Percentiles rank a stretch among this genome's conserved stretches.
These are phyloP conservation scores for Entelurus aequoreus DNA, from an alignment of 2,113 vertebrate genomes.

Conservation along the genomic window DNA sequence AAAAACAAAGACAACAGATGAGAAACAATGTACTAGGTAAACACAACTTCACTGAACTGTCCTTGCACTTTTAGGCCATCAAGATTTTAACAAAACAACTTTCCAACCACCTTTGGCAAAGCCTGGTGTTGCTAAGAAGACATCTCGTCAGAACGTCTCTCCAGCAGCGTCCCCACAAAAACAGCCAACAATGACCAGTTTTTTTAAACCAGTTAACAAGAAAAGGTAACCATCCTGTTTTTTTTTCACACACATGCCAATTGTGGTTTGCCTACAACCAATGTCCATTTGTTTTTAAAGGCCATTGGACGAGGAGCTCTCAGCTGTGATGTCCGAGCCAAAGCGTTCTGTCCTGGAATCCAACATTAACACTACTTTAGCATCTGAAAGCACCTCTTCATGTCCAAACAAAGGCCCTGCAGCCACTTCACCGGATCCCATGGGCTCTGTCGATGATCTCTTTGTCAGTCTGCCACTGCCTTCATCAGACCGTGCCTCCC, in stretches of 20 bases:
- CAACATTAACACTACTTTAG: background rate
- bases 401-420: slow-evolving; percentile 1
- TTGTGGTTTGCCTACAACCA: background rate
- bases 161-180: slow-evolving; percentile 62
- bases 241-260: background rate
- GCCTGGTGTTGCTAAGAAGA: slow-evolving; percentile 35
- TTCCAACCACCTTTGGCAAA: slow-evolving; percentile 8
- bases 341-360: slow-evolving; percentile 41
- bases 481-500: background rate
- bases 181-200: slow-evolving; percentile 76
- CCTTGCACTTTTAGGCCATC: slow-evolving; percentile 27
- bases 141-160: slow-evolving; percentile 52
- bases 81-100: slow-evolving; percentile 22
- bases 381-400: background rate
- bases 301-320: slow-evolving; percentile 49
- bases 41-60: background rate
- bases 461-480: slow-evolving; percentile 1
- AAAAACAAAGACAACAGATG: background rate
- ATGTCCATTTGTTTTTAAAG: slow-evolving; percentile 33
- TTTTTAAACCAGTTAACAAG: slow-evolving; percentile 74
- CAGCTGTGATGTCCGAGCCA: slow-evolving; percentile 23
- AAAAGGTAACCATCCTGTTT: slow-evolving; percentile 75
- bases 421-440: slow-evolving; percentile 7
- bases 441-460: slow-evolving; percentile 18
- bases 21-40: background rate